Conservation (phyloP, 2,888 invertebrate genomes). For the Xylocampa areola region DNA sequence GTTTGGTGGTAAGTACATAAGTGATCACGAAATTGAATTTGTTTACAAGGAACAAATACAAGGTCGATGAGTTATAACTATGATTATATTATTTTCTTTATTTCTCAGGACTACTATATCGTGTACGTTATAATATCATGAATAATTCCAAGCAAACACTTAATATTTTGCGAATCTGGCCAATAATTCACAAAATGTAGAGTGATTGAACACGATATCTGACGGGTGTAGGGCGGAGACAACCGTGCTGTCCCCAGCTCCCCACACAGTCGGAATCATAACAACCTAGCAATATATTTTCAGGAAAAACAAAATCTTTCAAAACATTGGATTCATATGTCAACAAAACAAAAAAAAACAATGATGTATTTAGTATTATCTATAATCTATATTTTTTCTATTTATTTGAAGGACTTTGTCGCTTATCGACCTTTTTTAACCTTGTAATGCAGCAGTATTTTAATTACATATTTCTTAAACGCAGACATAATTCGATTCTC, state of each 20-base stretch:
- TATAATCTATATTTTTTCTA: too few species aligned
- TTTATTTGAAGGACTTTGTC: too few species aligned
- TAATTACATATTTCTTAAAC: too few species aligned
- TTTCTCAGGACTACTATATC: neutral
- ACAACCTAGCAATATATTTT: slow-evolving; percentile 62
- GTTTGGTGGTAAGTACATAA: slow-evolving; percentile 11
- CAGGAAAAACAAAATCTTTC: slow-evolving; percentile 61
- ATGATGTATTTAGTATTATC: too few species aligned
- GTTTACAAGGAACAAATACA: slow-evolving; percentile 17
- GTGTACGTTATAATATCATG: slow-evolving; percentile 15
- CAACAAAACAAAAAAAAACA: too few species aligned
- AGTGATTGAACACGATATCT: slow-evolving; percentile 73
- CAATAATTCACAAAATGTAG: slow-evolving; percentile 69
- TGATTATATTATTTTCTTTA: neutral
- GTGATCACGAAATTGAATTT: slow-evolving; percentile 28
- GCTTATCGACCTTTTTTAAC: too few species aligned
- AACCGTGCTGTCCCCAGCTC: slow-evolving; percentile 70
- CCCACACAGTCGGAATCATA: slow-evolving; percentile 65
- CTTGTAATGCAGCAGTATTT: too few species aligned
- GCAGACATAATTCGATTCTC: too few species aligned
- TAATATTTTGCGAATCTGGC: slow-evolving; percentile 68
- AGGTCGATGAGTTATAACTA: slow-evolving; percentile 6
- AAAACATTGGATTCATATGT: slow-evolving; percentile 11
- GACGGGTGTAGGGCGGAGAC: slow-evolving; percentile 72
- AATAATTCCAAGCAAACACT: slow-evolving; percentile 52